Base-by-base conservation (phyloP, 2,797 vertebrate species). In the Macroramphosus scolopax region DNA sequence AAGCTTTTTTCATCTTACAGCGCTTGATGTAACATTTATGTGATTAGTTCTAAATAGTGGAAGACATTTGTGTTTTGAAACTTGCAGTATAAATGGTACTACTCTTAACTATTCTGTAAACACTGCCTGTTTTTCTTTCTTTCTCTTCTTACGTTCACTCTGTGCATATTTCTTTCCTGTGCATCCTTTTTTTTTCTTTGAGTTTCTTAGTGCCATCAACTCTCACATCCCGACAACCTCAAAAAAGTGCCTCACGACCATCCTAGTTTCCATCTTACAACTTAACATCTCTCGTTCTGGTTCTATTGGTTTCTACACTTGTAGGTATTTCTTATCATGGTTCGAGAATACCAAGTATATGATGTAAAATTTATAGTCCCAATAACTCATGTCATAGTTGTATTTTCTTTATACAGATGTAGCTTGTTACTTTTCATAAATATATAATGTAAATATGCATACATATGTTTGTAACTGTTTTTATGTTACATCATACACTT, bases 361-460 rank as follows among this genome's bases (percentile, higher is more conserved):
- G 82, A 87, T 92, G 91, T 94, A 91, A 89, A 89, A 89, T 92
- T 92, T 91, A 93, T 91, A 92, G 92, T 92, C 91, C 92, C 88
- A 84, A 89, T 91, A 92, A 93, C 85, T 92, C 90, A 90, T 91
- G 88, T 89, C 84, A 86, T 92, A 89, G 87, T 85, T 93, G 90
- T 93, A 91, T 94, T 92, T 92, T 87, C 89, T 90, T 87, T 89
- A 91, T 92, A 91, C 88, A 85, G 91, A 87, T 91, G 89, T 92
- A 92, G 88, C 92, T 92, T 89, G 90, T 90, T 93, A 90, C 81
- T 91, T 93, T 93, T 90, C 88, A 87, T 89, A 90, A 93, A 89
- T 93, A 92, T 91, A 92, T 92, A 89, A 91, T 97, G 93, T 97
- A 96, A 94, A 96, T 95, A 97, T 86, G 89, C 91, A 92, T 90